Evolutionary conservation across 2,888 invertebrate genomes (phyloP).

Genomic region (Limnephilus rhombicus): DNA sequence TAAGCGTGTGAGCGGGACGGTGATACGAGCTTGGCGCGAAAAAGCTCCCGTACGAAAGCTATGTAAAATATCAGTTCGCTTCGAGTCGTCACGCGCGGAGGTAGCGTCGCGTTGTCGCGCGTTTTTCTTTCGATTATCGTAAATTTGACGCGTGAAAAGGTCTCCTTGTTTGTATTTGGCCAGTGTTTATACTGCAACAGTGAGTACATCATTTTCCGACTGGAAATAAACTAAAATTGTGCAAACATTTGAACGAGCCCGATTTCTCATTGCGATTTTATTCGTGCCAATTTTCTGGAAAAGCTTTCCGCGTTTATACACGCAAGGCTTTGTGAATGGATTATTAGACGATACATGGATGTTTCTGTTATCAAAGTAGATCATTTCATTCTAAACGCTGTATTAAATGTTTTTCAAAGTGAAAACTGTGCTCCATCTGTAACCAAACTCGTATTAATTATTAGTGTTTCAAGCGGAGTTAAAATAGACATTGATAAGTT

Average conservation of each 20-base stretch:
- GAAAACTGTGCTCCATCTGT: not conserved
- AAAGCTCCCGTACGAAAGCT: slow-evolving; percentile 64
- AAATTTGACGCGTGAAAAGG: slow-evolving; percentile 52
- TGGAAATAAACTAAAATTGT: slow-evolving; percentile 33
- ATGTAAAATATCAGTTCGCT: slow-evolving; percentile 55
- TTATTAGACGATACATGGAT: slow-evolving; percentile 11
- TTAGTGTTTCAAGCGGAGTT: not conserved
- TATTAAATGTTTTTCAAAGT: not conserved
- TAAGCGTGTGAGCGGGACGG: slow-evolving; percentile 34
- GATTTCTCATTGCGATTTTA: slow-evolving; percentile 21
- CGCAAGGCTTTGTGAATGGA: not conserved
- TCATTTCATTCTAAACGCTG: not conserved
- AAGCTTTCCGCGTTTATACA: not conserved
- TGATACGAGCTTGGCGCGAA: slow-evolving; percentile 59
- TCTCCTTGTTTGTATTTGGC: slow-evolving; percentile 50
- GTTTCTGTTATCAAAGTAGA: slow-evolving; percentile 5
- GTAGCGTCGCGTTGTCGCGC: slow-evolving; percentile 28
- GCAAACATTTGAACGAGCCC: slow-evolving; percentile 35
- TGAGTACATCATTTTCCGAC: slow-evolving; percentile 22
- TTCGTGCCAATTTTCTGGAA: slow-evolving; percentile 8
- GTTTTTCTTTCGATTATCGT: slow-evolving; percentile 29
- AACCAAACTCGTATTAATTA: not conserved
- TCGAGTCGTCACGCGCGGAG: slow-evolving; percentile 50
- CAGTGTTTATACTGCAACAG: slow-evolving; percentile 38
- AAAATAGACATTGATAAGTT: too few relatives aligned